These are phyloP conservation scores for Sterna hirundo DNA, from an alignment of 2,113 vertebrate genomes.

Conservation along the genomic window DNA sequence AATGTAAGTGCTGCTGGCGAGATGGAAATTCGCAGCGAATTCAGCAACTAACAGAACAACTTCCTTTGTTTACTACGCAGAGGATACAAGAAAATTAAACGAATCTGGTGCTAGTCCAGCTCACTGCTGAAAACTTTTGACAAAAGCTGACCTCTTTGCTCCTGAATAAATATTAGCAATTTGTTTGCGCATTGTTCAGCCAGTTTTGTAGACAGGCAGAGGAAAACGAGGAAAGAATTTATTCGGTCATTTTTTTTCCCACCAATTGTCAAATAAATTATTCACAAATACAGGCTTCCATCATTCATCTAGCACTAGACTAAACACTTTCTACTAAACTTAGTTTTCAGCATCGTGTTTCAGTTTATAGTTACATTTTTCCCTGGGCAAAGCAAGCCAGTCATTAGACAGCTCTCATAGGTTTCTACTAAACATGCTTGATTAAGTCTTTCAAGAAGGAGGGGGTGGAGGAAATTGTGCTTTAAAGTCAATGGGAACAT, in stretches of 20 bases:
- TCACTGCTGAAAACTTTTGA: constrained; percentile 9
- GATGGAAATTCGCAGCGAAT: neutral
- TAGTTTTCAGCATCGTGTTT: constrained; percentile 67
- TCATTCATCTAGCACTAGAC: constrained; percentile 72
- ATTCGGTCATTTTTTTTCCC: neutral
- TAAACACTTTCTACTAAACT: constrained; percentile 76
- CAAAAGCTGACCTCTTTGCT: constrained; percentile 40
- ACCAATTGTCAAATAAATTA: constrained; percentile 70
- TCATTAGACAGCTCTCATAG: constrained; percentile 47
- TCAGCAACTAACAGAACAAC: constrained; percentile 29
- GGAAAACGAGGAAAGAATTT: constrained; percentile 28
- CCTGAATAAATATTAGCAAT: constrained; percentile 57
- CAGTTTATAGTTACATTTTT: constrained; percentile 70
- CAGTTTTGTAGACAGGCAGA: constrained; percentile 39
- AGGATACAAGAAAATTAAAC: constrained; percentile 55
- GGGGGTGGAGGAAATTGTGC: neutral
- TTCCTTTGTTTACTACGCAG: constrained; percentile 66
- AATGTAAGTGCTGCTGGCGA: rapidly evolving
- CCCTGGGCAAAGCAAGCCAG: constrained; percentile 45
- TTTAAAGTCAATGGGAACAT: constrained; percentile 21
- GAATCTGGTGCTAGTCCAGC: constrained; percentile 46
- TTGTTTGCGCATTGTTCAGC: constrained; percentile 35
- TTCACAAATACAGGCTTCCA: constrained; percentile 64
- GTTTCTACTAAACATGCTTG: constrained; percentile 44
- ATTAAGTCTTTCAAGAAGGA: constrained; percentile 52